Base-by-base conservation (phyloP, 1,140 invertebrate genomes). In the Phthorimaea operculella region DNA sequence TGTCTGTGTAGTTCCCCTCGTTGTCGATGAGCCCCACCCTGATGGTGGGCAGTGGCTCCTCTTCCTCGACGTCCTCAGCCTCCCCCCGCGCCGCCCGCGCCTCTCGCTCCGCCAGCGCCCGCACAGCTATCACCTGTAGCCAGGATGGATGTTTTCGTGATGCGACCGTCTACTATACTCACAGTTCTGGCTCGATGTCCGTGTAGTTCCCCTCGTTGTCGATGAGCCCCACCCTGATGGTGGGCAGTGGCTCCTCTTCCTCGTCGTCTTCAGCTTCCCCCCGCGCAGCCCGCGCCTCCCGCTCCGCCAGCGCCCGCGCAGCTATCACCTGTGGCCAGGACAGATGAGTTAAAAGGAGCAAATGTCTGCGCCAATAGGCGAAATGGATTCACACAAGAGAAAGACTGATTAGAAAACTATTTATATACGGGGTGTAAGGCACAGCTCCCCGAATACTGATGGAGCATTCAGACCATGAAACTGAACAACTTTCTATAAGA, bases 181-280 rank as follows among this genome's bases (percentile, higher is more conserved):
- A 87, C 84, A 86, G 59, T 60, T 86, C 84, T 16, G 83, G 83
- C 44, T 83, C 79, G n/a, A 83, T 79, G 50, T 83, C 83, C 0
- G 79, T 80, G 56, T 85, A 83, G 44, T 87, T 66, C 0, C 86
- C 86, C 21, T 88, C 87, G 10, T 78, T 70, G 33, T 83, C 79
- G 1, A 83, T 79, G 21, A 81, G 64, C 10, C 78, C 82, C 36
- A 85, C 79, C 53, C 79, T 75, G 52, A 83, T 85, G 17, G 82
- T 83, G n/a, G 82, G 82, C 0, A 83, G 70, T 12, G 76, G 76
- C 14, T 85, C 82, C 33, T 85, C 82, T 54, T 83, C 82, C 53
- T 83, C 82, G 51, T 85, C 82, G 62, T 85, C 82, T 60, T 83
- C 82, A 4, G 79, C 69, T 34, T 85, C 82, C 5, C 82, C 82